Evolutionary conservation across 1,140 invertebrate genomes (phyloP), one percentile per base, ranked within the genome.

Genomic region (Drosophila murphyi): DNA sequence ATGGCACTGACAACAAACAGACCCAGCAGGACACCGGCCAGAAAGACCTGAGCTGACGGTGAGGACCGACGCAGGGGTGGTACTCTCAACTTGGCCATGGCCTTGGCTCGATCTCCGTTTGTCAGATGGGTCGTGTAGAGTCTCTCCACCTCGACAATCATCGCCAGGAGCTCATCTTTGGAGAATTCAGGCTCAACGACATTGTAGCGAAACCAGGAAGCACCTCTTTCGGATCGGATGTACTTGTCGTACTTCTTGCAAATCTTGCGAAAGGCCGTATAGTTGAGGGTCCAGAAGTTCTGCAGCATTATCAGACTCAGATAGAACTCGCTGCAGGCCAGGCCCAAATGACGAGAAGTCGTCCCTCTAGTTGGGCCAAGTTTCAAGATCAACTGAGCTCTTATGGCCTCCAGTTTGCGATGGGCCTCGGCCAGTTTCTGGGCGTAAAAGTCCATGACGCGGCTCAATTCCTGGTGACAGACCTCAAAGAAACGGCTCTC

Each of bases 311-410:
- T 98, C 4, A 99, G 90, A 82, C 97, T 98, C 0, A 99, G 94
- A 92, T 99, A 99, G 93, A 99, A 99, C 94, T 99, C 99, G 78
- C 97, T 98, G 93, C 99, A 99, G 0, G 98, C 98, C 60, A 99
- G 93, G 93, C 99, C 99, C 4, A 99, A 92, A 83, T 99, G 98
- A 3, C 51, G 56, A 76, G 63, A 93, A 41, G 94, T 65, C 94
- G 81, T 65, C 81, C 82, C 34, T 7, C 45, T 20, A 1, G 45
- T 2, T 29, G 6, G 10, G 3, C 28, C 5, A 0, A 6, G n/a
- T 43, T 39, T 28, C 0, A 32, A 7, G 0, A n/a, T 34, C 4
- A 87, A 37, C 4, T 72, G 71, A 5, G 45, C 2, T 61, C 50
- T 0, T 52, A 34, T 0, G 12, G 54, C 50, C n/a, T 47, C 37